Evolutionary conservation across 2,888 invertebrate species (phyloP), one percentile per base, ranked within the genome.

Genomic region (Pheosia gnoma): DNA sequence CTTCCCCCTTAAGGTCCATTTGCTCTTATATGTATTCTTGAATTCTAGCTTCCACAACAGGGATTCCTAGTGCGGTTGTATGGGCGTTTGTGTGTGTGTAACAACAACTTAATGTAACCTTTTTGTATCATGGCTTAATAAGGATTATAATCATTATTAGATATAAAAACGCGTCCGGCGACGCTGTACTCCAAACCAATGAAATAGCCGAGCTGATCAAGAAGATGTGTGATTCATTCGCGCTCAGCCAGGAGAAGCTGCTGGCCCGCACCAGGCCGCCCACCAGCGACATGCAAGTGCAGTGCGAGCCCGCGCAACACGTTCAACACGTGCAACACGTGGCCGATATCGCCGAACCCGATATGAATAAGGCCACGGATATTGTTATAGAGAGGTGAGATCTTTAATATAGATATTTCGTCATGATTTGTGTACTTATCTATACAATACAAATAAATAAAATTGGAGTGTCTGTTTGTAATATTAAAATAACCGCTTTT

Each of bases 161-260:
- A 67, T 92, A 89, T 67, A 90, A 83, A 74, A 89, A 86, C 49
- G 91, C 91, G 0, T 77, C 88, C 0, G 93, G 92, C 43, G 89
- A 89, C 41, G 72, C 87, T 0, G 67, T 89, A 0, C 75, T 91
- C 3, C 87, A 88, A 61, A 88, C 87, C 0, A 89, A 84, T 61
- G 91, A 92, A 55, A 82, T 93, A 66, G 79, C 92, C 0, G 90
- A 91, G 0, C 64, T 93, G 0, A 89, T 93, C 61, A 89, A 84
- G 74, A 89, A 85, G 55, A 92, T 93, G 93, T 92, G 85, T 66
- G 90, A 91, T 8, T 88, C 91, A 0, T 90, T 92, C 72, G 69
- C 90, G 0, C 67, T 73, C 1, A 91, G 87, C 58, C 92, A 92
- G 59, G 88, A 91, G 74, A 82, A 75, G 58, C 59, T 90, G 0